Conservation (phyloP, 2,113 vertebrate species). For the Hypomesus transpacificus region DNA sequence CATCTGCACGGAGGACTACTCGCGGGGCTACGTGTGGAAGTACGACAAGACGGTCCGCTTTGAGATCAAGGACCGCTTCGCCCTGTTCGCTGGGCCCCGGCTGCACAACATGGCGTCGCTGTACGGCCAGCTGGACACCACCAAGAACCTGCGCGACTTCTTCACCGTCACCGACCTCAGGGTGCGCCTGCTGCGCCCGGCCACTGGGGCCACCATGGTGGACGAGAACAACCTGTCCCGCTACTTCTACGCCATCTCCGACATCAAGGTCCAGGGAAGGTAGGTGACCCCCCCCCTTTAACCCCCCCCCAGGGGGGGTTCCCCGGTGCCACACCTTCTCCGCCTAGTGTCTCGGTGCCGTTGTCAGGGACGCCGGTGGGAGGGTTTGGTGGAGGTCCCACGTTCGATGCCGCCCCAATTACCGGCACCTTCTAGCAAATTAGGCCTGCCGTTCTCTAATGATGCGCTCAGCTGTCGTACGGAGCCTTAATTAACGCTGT, state of each 20-base stretch:
- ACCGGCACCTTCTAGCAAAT: slow-evolving; percentile 67
- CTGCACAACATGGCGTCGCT: slow-evolving; percentile 98
- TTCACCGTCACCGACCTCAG: slow-evolving; percentile 97
- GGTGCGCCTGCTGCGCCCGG: slow-evolving; percentile 88
- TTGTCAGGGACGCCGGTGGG: no score
- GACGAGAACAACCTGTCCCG: slow-evolving; percentile 89
- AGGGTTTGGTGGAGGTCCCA: no score
- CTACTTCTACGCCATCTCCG: slow-evolving; percentile 98
- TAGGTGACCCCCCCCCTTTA: slow-evolving; percentile 70
- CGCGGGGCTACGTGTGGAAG: slow-evolving; percentile 90
- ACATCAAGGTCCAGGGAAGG: slow-evolving; percentile 98
- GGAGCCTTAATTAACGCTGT: slow-evolving; percentile 81
- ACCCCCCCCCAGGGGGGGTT: slow-evolving; percentile 42
- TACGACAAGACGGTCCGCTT: slow-evolving; percentile 97
- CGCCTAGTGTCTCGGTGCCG: not conserved
- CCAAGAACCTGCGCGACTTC: slow-evolving; percentile 97
- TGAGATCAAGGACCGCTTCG: slow-evolving; percentile 97
- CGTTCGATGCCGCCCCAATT: not conserved
- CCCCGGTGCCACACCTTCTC: not conserved
- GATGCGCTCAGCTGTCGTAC: slow-evolving; percentile 68
- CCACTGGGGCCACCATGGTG: slow-evolving; percentile 92
- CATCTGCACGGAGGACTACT: slow-evolving; percentile 99
- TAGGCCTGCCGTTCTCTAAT: slow-evolving; percentile 71
- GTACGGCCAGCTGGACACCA: slow-evolving; percentile 97
- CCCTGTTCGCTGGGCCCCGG: slow-evolving; percentile 92